Evolutionary conservation across 2,113 vertebrate species (phyloP).

Genomic region (Uropsilus gracilis): DNA sequence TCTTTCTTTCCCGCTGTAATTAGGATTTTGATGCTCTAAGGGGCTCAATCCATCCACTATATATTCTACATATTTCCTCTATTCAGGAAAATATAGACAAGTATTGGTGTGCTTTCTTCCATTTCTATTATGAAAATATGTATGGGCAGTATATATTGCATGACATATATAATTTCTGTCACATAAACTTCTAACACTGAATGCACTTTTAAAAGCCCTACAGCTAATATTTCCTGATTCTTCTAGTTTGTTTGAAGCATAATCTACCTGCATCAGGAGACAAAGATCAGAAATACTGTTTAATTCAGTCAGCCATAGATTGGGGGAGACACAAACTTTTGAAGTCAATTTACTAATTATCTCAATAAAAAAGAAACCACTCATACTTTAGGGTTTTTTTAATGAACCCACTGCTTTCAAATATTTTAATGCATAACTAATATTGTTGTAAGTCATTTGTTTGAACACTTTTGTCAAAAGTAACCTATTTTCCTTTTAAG

Average conservation of each 20-base stretch:
- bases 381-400: neutral
- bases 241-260: neutral
- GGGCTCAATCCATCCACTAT: neutral
- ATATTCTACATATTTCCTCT: slow-evolving; percentile 25
- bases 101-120: neutral
- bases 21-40: neutral
- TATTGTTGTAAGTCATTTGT: slow-evolving; percentile 30
- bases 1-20: neutral
- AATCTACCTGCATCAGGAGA: neutral
- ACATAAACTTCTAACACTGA: neutral
- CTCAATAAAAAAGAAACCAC: neutral
- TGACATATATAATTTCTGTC: neutral
- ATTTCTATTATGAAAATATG: neutral
- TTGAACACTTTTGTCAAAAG: slow-evolving; percentile 45
- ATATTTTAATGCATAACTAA: slow-evolving; percentile 34
- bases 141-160: neutral
- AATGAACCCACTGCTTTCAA: no score
- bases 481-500: slow-evolving; percentile 61
- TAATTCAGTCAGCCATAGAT: neutral
- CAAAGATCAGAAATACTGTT: neutral
- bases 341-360: neutral
- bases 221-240: neutral
- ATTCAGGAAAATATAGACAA: neutral
- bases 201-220: neutral
- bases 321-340: neutral